A percentile compares a stretch with the other conserved stretches of the same genome.
phyloP scores from a whole-genome alignment of 2,113 vertebrate species.

The Acanthochromis polyacanthus region DNA sequence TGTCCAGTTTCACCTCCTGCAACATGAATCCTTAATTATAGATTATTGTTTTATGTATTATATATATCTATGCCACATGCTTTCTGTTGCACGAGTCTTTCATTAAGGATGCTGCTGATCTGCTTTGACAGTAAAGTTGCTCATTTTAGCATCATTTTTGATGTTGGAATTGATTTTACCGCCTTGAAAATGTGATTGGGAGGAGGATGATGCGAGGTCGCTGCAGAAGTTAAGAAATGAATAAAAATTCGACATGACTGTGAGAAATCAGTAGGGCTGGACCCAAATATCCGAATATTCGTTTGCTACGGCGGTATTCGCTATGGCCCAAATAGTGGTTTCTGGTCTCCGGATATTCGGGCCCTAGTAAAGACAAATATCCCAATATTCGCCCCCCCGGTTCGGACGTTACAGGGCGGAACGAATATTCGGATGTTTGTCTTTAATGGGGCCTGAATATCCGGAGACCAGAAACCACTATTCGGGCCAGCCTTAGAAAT shows the following conservation, averaged over 20 bases:
- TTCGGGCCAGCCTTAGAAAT: too few relatives aligned
- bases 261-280: too few relatives aligned
- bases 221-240: not conserved
- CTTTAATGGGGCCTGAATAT: too few relatives aligned
- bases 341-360: too few relatives aligned
- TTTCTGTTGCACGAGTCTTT: conserved; percentile 3
- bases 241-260: conserved; percentile 6
- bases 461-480: too few relatives aligned
- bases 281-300: too few relatives aligned
- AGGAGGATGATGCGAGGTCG: not conserved
- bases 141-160: conserved; percentile 7
- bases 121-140: conserved; percentile 5
- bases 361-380: too few relatives aligned
- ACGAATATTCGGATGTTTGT: too few relatives aligned
- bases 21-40: conserved; percentile 39
- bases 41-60: conserved; percentile 21
- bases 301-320: too few relatives aligned
- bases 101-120: conserved; percentile 2
- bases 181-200: conserved; percentile 2
- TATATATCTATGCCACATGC: conserved; percentile 5
- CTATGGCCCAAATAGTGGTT: too few relatives aligned
- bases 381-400: too few relatives aligned
- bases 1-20: conserved; percentile 22
- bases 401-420: too few relatives aligned
- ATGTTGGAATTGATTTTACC: conserved; percentile 39